These are phyloP conservation scores for Drosophila flavopinicola DNA, from an alignment of 2,888 invertebrate species.

Conservation along the genomic window DNA sequence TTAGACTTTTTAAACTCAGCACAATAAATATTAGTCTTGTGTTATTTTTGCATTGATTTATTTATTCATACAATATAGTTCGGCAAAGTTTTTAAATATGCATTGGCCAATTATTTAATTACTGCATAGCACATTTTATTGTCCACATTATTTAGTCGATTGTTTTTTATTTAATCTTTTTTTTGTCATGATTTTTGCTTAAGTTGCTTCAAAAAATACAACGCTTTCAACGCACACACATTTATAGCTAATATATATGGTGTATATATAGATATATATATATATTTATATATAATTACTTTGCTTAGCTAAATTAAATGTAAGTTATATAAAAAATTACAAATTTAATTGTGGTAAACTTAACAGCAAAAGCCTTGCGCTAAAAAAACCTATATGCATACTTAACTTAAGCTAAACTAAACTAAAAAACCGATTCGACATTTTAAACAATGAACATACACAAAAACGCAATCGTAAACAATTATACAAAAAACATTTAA, in stretches of 20 bases:
- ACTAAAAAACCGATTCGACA: slow-evolving; percentile 26
- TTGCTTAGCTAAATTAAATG: slow-evolving; percentile 42
- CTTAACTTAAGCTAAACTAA: slow-evolving; percentile 28
- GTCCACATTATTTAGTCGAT: slow-evolving; percentile 52
- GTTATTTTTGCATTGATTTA: slow-evolving; percentile 11
- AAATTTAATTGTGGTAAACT: slow-evolving; percentile 56
- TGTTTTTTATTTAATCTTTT: not conserved
- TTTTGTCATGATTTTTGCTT: slow-evolving; percentile 30
- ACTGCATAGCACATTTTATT: slow-evolving; percentile 65
- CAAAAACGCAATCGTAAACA: slow-evolving; percentile 36
- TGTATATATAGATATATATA: slow-evolving; percentile 1
- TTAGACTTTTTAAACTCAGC: too few species aligned
- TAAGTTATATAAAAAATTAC: slow-evolving; percentile 49
- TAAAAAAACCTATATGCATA: slow-evolving; percentile 43
- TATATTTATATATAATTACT: not conserved
- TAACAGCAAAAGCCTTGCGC: slow-evolving; percentile 64
- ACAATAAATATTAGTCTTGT: not conserved
- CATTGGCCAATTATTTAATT: slow-evolving; percentile 18
- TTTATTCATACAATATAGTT: slow-evolving; percentile 22
- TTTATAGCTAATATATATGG: slow-evolving; percentile 31
- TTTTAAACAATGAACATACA: slow-evolving; percentile 53
- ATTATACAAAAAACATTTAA: slow-evolving; percentile 48
- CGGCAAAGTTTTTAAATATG: slow-evolving; percentile 26
- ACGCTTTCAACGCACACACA: slow-evolving; percentile 42
- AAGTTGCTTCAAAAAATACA: slow-evolving; percentile 70